A percentile compares a stretch with the other conserved stretches of the same genome.
These are phyloP conservation scores for Tuta absoluta DNA, from an alignment of 2,888 invertebrate genomes.

Conservation along the genomic window DNA sequence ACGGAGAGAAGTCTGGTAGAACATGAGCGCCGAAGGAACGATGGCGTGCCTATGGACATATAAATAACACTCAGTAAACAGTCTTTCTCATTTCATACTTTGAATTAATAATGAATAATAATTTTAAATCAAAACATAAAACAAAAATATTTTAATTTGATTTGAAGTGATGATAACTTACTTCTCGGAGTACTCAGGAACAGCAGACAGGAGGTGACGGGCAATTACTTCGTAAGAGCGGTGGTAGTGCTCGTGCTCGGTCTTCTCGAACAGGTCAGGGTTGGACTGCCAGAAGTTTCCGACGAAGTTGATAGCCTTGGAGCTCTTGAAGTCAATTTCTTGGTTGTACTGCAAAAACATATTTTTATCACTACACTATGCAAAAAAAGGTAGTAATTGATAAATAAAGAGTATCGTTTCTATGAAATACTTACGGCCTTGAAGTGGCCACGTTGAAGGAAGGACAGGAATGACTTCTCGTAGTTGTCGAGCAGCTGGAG, in stretches of 20 bases:
- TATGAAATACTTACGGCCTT: conserved; percentile 78
- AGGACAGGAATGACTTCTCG: conserved; percentile 77
- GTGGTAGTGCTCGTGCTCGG: conserved; percentile 54
- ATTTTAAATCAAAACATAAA: too few species aligned
- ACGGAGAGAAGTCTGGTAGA: conserved; percentile 82
- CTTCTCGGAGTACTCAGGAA: conserved; percentile 52
- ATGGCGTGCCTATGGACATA: conserved; percentile 54
- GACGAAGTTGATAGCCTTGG: conserved; percentile 77
- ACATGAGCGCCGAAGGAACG: conserved; percentile 82
- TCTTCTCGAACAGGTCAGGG: conserved; percentile 67
- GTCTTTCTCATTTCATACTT: not conserved
- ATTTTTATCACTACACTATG: not conserved
- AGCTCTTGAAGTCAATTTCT: conserved; percentile 57
- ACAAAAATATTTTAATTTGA: too few species aligned
- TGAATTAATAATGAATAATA: not conserved
- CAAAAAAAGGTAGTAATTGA: not conserved
- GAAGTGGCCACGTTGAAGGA: conserved; percentile 78
- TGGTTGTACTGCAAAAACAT: conserved; percentile 56
- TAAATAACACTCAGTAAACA: too few species aligned
- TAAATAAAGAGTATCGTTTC: not conserved
- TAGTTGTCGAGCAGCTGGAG: conserved; percentile 81
- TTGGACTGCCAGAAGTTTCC: conserved; percentile 82
- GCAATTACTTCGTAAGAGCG: conserved; percentile 83
- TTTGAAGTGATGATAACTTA: conserved; percentile 32
- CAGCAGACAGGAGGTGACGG: conserved; percentile 65